These are phyloP conservation scores for Odontomachus brunneus DNA, from an alignment of 1,140 invertebrate species.

Conservation along the genomic window DNA sequence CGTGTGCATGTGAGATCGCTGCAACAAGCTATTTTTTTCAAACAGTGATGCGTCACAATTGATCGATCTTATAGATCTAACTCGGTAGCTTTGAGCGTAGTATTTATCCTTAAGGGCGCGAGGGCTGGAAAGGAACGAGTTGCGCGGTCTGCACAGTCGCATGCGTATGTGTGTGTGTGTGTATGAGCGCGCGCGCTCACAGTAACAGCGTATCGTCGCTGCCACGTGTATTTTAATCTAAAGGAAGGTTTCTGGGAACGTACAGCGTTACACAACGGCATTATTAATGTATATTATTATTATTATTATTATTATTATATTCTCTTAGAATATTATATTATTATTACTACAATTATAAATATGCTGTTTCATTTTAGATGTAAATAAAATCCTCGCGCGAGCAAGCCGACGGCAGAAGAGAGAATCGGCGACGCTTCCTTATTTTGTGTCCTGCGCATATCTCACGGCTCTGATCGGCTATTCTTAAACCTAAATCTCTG, in stretches of 20 bases:
- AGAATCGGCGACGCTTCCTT: conserved; percentile 20
- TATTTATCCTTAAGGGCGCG: conserved; percentile 19
- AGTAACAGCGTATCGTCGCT: conserved; percentile 26
- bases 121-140: neutral
- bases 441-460: conserved; percentile 30
- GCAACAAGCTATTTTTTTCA: neutral
- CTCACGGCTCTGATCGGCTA: conserved; percentile 1
- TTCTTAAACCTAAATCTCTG: conserved; percentile 6
- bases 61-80: conserved; percentile 15
- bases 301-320: conserved; percentile 44
- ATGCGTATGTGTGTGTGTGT: neutral
- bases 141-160: too few relatives aligned
- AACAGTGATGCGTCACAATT: neutral
- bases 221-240: conserved; percentile 60
- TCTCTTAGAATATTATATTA: conserved; percentile 77
- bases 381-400: conserved; percentile 80
- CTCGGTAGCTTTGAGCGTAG: conserved; percentile 14
- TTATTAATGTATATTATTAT: conserved; percentile 50
- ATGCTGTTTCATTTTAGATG: conserved; percentile 76
- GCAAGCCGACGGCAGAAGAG: conserved; percentile 67
- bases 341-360: conserved; percentile 19
- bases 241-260: conserved; percentile 36
- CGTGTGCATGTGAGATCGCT: neutral
- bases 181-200: neutral
- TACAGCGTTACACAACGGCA: conserved; percentile 50